Percentiles rank a stretch among this genome's conserved stretches.
Conservation (phyloP, 2,888 invertebrate species). For the Plusia festucae region DNA sequence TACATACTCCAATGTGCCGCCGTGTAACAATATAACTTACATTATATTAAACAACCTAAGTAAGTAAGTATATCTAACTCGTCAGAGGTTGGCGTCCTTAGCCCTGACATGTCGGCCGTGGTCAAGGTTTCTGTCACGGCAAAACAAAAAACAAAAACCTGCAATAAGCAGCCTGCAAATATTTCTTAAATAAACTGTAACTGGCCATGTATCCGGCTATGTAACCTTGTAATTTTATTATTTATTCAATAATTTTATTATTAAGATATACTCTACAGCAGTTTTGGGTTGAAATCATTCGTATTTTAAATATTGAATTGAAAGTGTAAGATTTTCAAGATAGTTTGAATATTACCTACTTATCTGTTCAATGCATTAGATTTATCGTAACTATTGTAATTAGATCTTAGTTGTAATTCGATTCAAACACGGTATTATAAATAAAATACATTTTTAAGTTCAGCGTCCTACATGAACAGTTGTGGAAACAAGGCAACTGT, state of each 20-base stretch:
- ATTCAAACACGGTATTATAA: background rate
- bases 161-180: slow-evolving; percentile 3
- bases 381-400: background rate
- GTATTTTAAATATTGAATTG: background rate
- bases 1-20: background rate
- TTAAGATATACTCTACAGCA: slow-evolving; percentile 20
- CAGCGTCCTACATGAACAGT: slow-evolving; percentile 2
- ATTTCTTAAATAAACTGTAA: slow-evolving; percentile 20
- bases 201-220: slow-evolving; percentile 18
- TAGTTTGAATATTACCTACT: background rate
- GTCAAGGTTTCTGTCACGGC: slow-evolving; percentile 57
- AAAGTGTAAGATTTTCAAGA: slow-evolving; percentile 1
- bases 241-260: slow-evolving; percentile 17
- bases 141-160: slow-evolving; percentile 37
- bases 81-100: slow-evolving; percentile 59
- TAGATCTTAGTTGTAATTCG: background rate
- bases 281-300: background rate
- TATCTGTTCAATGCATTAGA: background rate
- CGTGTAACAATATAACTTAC: slow-evolving; percentile 26
- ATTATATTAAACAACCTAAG: background rate
- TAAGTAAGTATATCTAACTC: slow-evolving; percentile 32
- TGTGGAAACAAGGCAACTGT: background rate
- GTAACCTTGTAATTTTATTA: slow-evolving; percentile 37
- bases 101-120: slow-evolving; percentile 61
- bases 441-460: background rate